These are phyloP conservation scores for Masnerella sp. DNA, from an alignment of 2,888 invertebrate genomes.

Conservation along the genomic window DNA sequence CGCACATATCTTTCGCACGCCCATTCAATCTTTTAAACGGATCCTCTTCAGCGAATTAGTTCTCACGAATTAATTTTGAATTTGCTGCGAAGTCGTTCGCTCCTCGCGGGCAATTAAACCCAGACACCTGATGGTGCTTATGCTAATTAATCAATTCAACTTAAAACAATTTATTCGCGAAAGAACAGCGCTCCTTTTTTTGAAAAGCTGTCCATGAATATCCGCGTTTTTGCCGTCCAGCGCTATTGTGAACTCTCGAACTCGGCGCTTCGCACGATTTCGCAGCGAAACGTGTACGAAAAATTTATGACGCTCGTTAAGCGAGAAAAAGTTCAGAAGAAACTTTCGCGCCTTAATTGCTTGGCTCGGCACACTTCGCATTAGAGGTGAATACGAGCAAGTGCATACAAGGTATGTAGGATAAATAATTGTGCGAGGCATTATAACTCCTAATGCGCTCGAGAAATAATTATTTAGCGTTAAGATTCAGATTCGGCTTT, in stretches of 20 bases:
- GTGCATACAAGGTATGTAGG: conserved; percentile 54
- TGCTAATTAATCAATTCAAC: conserved; percentile 40
- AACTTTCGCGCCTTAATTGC: conserved; percentile 61
- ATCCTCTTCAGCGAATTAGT: too few species aligned
- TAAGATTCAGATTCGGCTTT: too few species aligned
- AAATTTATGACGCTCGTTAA: conserved; percentile 62
- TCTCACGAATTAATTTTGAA: too few species aligned
- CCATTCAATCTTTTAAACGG: too few species aligned
- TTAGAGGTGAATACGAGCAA: conserved; percentile 55
- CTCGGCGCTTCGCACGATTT: conserved; percentile 50
- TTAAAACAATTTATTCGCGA: conserved; percentile 10
- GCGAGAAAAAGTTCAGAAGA: conserved; percentile 57
- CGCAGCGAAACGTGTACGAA: conserved; percentile 42
- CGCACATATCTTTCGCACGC: too few species aligned
- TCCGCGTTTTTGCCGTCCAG: conserved; percentile 29
- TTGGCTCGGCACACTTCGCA: conserved; percentile 55
- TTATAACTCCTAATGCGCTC: conserved; percentile 50
- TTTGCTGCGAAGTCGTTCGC: too few species aligned
- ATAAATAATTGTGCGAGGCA: conserved; percentile 56
- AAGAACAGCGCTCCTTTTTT: conserved; percentile 13
- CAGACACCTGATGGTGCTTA: conserved; percentile 14
- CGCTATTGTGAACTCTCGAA: conserved; percentile 45
- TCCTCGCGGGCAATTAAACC: conserved; percentile 14
- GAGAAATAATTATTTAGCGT: conserved; percentile 52
- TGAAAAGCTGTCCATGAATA: conserved; percentile 41